Base-by-base conservation (phyloP, 2,888 invertebrate genomes). In the Congeria kusceri region DNA sequence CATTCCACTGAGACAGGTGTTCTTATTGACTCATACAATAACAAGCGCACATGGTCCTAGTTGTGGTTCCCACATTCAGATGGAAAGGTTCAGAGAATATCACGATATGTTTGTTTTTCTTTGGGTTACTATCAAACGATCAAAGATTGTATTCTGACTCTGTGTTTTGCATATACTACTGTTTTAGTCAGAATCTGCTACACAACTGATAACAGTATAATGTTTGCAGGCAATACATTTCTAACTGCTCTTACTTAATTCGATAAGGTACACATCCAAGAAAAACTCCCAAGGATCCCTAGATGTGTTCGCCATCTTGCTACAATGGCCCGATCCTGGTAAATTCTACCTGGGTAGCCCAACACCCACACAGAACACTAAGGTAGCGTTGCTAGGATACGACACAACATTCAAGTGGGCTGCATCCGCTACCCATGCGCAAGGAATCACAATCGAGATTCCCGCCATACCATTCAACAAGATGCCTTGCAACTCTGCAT, bases 311-410 rank as follows among this genome's bases (percentile, higher is more conserved):
- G 96, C 96, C 0, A 95, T 95, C 66, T 93, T 96, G 29, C 93
- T 97, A 44, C 92, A 95, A 1, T 97, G 97, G 96, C 97, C 97
- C 0, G 90, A 93, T 32, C 92, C 94, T 56, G 95, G 95, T 71
- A 15, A 44, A 13, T 92, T 96, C n/a, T 86, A 92, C 28, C 92
- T 96, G 15, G 94, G 94, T 77, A 92, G 94, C 0, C 89, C 94
- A 1, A 91, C 91, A 5, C 73, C 87, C 3, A 80, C 92, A 27
- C 72, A 85, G 1, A 83, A 88, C 4, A 91, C 93, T 0, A 89
- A 88, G 53, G 93, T 95, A 27, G 86, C 86, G 9, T 82, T 96
- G 80, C 91, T 96, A 27, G 96, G 95, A 11, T 94, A 88, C 64
- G 25, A 44, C 0, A 65, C 72, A 18, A 57, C 29, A 7, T 73